Conservation (phyloP, 1,140 invertebrate genomes). For the Nomia melanderi region DNA sequence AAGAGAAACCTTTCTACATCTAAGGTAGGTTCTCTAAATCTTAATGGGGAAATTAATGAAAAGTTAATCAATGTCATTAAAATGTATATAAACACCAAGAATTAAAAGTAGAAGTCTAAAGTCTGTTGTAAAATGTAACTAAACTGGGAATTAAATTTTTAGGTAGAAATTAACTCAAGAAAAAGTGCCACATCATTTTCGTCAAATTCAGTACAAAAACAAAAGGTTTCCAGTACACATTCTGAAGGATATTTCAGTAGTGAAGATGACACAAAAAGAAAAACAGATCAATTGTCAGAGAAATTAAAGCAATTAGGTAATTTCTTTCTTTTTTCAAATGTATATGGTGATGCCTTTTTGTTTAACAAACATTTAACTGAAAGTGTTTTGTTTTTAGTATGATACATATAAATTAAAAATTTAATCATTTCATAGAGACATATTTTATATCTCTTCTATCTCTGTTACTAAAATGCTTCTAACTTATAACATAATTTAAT, state of each 20-base stretch:
- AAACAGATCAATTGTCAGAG: constrained; percentile 68
- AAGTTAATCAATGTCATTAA: background rate
- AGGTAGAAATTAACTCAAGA: constrained; percentile 74
- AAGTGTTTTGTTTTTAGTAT: background rate
- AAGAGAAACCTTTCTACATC: constrained; percentile 87
- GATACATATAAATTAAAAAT: background rate
- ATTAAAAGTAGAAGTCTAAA: no score
- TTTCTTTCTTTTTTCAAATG: background rate
- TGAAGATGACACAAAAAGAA: constrained; percentile 81
- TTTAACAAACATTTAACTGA: background rate
- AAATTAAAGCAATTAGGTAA: constrained; percentile 71
- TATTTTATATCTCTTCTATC: background rate
- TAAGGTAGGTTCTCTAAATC: constrained; percentile 72
- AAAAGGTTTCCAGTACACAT: constrained; percentile 84
- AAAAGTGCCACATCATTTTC: constrained; percentile 77
- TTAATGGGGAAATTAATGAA: no score
- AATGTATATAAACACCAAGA: background rate
- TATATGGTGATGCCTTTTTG: background rate
- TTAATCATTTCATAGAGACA: background rate
- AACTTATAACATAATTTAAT: background rate
- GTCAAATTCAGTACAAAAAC: constrained; percentile 65
- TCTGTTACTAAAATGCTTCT: background rate
- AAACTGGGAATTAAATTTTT: constrained; percentile 30
- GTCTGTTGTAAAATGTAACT: background rate
- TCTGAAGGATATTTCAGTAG: constrained; percentile 87